A percentile compares a stretch with the other conserved stretches of the same genome.
Evolutionary conservation across 1,140 invertebrate species (phyloP).

Genomic region (Ceratina japonica): DNA sequence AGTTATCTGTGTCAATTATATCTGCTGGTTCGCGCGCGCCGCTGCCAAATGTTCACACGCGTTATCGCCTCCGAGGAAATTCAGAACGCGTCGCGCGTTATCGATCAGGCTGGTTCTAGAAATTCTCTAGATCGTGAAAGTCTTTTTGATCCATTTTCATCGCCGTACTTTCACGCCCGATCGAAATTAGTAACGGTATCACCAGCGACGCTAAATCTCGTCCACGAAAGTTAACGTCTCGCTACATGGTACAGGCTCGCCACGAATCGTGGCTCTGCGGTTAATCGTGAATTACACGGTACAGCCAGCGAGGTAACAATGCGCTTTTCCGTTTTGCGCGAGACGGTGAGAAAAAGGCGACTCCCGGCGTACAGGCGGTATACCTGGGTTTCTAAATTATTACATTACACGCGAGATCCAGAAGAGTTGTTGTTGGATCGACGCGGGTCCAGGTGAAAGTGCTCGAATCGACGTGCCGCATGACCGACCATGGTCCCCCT

Average conservation of each 20-base stretch:
- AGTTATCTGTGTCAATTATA: slow-evolving; percentile 49
- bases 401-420: slow-evolving; percentile 9
- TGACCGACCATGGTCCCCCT: slow-evolving; percentile 38
- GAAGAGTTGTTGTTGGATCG: slow-evolving; percentile 39
- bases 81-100: background rate
- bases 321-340: background rate
- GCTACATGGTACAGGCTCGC: background rate
- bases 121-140: background rate
- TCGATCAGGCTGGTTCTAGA: background rate
- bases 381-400: slow-evolving; percentile 40
- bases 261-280: background rate
- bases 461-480: slow-evolving; percentile 50
- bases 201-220: no score
- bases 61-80: slow-evolving; percentile 13
- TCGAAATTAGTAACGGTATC: no score
- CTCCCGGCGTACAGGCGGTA: background rate
- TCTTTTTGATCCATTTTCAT: background rate
- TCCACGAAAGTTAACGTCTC: background rate
- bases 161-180: no score
- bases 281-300: slow-evolving; percentile 21
- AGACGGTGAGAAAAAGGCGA: background rate
- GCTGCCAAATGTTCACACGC: background rate
- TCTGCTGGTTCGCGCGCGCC: slow-evolving; percentile 11
- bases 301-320: background rate
- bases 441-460: slow-evolving; percentile 50